Conservation (phyloP, 2,888 invertebrate genomes). For the Trachelus stipa region DNA sequence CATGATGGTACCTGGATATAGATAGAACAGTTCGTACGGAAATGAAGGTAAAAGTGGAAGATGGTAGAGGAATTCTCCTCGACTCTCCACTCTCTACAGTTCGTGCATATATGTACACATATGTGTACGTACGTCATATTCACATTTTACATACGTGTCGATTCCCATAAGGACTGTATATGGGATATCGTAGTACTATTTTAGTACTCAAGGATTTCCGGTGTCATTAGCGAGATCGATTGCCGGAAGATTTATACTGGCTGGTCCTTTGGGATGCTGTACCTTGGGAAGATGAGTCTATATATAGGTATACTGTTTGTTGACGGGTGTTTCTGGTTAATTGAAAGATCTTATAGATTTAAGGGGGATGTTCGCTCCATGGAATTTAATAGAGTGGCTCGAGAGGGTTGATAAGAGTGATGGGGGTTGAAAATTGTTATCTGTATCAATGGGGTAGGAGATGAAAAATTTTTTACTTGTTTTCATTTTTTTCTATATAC, state of each 20-base stretch:
- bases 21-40: not conserved
- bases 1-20: not conserved
- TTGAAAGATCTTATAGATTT: no score
- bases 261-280: no score
- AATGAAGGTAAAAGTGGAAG: not conserved
- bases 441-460: not conserved
- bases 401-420: not conserved
- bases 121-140: not conserved
- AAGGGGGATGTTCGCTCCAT: no score
- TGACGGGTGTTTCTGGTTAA: no score
- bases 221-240: no score
- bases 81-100: no score
- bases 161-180: not conserved
- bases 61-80: not conserved
- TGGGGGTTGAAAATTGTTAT: not conserved
- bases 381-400: not conserved
- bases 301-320: no score
- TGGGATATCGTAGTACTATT: not conserved
- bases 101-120: no score
- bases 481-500: rapidly evolving
- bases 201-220: not conserved
- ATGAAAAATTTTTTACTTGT: not conserved
- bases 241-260: no score
- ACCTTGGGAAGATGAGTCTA: no score
- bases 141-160: not conserved